phyloP scores from a whole-genome alignment of 1,140 invertebrate species.

The Oryctes rhinoceros region DNA sequence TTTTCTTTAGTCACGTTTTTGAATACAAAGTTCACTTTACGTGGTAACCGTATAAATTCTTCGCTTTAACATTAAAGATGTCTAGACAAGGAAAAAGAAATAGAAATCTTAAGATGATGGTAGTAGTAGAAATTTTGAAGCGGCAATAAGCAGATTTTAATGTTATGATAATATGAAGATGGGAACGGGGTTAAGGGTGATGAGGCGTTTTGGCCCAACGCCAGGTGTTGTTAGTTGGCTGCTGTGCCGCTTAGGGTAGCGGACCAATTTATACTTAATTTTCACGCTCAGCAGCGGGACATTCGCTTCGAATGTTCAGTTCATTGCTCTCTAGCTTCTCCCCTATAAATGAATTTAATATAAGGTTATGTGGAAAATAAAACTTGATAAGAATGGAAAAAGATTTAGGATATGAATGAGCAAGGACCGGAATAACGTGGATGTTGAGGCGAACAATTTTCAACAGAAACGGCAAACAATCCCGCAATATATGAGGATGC shows the following conservation, averaged over 20 bases:
- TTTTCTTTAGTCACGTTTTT: too few species aligned
- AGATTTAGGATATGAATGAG: slow-evolving; percentile 1
- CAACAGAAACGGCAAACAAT: neutral
- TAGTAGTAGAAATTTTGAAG: too few species aligned
- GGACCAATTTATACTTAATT: slow-evolving; percentile 1
- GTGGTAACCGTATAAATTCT: too few species aligned
- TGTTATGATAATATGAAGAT: neutral
- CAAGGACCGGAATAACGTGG: neutral
- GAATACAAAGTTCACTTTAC: too few species aligned
- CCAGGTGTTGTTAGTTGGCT: slow-evolving; percentile 14
- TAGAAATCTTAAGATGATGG: too few species aligned
- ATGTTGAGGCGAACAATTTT: neutral
- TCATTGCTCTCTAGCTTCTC: neutral
- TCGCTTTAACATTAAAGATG: too few species aligned
- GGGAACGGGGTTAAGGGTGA: neutral
- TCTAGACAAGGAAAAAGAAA: too few species aligned
- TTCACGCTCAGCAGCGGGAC: neutral
- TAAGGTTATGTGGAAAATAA: slow-evolving; percentile 12
- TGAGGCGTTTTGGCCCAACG: neutral
- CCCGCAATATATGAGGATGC: slow-evolving; percentile 12
- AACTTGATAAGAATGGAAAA: slow-evolving; percentile 13
- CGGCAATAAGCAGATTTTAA: too few species aligned
- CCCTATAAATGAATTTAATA: slow-evolving; percentile 11
- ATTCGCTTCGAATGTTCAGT: neutral
- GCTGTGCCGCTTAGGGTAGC: neutral